phyloP scores from a whole-genome alignment of 2,888 invertebrate species.

The Palloptera scutellata region DNA sequence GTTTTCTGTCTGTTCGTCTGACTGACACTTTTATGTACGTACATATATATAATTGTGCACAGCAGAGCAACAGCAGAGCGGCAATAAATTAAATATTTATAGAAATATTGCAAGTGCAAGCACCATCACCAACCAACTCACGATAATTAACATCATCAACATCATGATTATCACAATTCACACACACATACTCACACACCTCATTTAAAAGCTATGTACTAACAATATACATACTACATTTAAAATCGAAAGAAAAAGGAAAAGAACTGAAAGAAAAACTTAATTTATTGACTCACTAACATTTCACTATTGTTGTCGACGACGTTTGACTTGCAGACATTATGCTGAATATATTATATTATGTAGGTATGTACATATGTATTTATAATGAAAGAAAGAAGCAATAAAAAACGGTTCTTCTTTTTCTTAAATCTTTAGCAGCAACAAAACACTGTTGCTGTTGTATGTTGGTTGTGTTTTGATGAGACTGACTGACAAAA shows the following conservation, averaged over 20 bases:
- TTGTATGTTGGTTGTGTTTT: too few species aligned
- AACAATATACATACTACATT: background rate
- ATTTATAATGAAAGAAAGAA: too few species aligned
- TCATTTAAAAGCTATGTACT: background rate
- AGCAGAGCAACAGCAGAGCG: conserved; percentile 15
- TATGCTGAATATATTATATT: background rate
- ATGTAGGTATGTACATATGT: too few species aligned
- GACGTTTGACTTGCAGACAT: background rate
- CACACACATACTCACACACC: background rate
- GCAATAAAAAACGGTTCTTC: too few species aligned
- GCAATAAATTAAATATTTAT: conserved; percentile 23
- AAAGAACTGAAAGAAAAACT: background rate
- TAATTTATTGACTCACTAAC: conserved; percentile 19
- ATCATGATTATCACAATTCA: background rate
- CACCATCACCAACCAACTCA: conserved; percentile 8
- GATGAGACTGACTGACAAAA: background rate
- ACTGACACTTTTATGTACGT: too few species aligned
- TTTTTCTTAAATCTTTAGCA: too few species aligned
- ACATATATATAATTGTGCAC: conserved; percentile 17
- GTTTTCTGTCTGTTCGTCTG: too few species aligned
- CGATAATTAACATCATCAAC: background rate
- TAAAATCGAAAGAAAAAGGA: background rate
- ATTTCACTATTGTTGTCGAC: conserved; percentile 18
- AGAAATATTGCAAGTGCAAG: background rate
- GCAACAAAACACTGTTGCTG: too few species aligned